Base-by-base conservation (phyloP, 2,113 vertebrate genomes). In the Bombycilla garrulus region DNA sequence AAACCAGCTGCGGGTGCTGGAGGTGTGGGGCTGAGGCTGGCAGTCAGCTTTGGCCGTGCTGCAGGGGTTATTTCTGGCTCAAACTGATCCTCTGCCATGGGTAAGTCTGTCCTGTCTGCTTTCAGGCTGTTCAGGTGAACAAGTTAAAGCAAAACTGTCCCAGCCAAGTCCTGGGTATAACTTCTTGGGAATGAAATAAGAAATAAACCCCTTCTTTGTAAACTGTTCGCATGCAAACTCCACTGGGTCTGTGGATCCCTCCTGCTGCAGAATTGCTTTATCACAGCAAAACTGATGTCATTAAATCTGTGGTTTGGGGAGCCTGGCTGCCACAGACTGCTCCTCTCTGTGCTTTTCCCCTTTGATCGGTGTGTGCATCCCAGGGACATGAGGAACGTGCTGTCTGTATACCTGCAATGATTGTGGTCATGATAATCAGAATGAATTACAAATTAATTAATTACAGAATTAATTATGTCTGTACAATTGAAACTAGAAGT, bases 1-100 rank as follows among this genome's bases (percentile, higher is more conserved):
- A 64, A 78, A 33, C 1, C 15, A 35, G 2, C 6, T 15, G 33
- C 29, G 38, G 42, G 33, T 53, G 47, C 61, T 23, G 0, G 0
- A 42, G 31, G 51, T 48, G 66, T 33, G 14, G 40, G 69, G 45
- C 17, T 38, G 61, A 8, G 31, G 60, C 23, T 73, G 58, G 44
- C 33, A 66, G 12, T 10, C 40, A 40, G 51, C 35, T 66, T 11
- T 47, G 53, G 14, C 3, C 4, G 0, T 1, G 23, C 65, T 66
- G 65, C 60, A 33, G 35, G 40, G 33, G 15, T 67, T 24, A 6
- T 42, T 64, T 51, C 38, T 42, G 33, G 82, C 5, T 13, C 80
- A 45, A 21, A 65, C 12, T 21, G 25, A 54, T 44, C 72, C 58
- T 54, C 50, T 81, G 72, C 50, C 25, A 1, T 8, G 15, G 6